Conservation (phyloP, 2,113 vertebrate genomes). For the Tachysurus vachellii region DNA sequence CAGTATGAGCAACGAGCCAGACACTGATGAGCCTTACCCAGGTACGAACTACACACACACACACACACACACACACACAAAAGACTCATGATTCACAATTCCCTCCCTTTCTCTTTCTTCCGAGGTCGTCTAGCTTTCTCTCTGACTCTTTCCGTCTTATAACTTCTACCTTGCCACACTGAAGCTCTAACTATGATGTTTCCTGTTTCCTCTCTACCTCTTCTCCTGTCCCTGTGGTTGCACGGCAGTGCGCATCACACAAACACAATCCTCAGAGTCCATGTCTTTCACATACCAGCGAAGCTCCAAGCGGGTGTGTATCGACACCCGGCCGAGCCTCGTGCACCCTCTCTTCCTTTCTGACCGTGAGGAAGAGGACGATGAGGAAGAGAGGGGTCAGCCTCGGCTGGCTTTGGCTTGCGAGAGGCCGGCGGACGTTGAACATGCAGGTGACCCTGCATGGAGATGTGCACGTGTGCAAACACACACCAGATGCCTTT, state of each 20-base stretch:
- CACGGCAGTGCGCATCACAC: constrained; percentile 87
- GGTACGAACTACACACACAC: constrained; percentile 70
- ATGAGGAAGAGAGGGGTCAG: constrained; percentile 47
- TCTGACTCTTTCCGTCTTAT: constrained; percentile 41
- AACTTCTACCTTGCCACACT: background rate
- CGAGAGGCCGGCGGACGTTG: constrained; percentile 72
- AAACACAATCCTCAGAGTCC: constrained; percentile 90
- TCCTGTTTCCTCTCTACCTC: constrained; percentile 35
- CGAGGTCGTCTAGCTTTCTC: background rate
- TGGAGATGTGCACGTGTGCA: constrained; percentile 38
- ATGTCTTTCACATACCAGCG: constrained; percentile 96
- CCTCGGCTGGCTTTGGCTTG: constrained; percentile 73
- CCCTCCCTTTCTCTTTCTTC: constrained; percentile 50
- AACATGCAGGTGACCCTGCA: constrained; percentile 86
- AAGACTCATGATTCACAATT: background rate
- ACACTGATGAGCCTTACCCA: constrained; percentile 86
- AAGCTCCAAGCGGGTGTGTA: constrained; percentile 89
- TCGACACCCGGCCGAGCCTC: constrained; percentile 86
- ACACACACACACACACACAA: too few species aligned
- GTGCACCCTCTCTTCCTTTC: constrained; percentile 77
- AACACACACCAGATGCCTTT: background rate
- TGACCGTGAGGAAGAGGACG: constrained; percentile 63
- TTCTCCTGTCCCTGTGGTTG: constrained; percentile 43
- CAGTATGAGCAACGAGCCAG: constrained; percentile 83
- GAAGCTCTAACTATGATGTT: background rate